phyloP scores from a whole-genome alignment of 2,113 vertebrate species.

The Neofelis nebulosa region DNA sequence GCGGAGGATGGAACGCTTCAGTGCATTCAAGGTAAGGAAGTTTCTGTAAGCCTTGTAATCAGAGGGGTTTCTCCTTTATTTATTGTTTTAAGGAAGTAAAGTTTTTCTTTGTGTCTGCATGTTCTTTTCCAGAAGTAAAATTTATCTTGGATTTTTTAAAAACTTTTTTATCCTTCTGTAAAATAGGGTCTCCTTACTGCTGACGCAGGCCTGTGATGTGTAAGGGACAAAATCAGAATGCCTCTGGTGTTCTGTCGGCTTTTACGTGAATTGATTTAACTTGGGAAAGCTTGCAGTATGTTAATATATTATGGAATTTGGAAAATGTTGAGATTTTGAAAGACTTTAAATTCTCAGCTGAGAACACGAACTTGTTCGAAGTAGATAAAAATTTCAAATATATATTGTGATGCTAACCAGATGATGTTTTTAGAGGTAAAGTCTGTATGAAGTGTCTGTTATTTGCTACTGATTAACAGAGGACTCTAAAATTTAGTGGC shows the following conservation, averaged over 20 bases:
- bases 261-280: neutral
- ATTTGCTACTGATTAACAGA: neutral
- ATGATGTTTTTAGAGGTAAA: slow-evolving; percentile 4
- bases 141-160: neutral
- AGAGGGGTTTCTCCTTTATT: neutral
- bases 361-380: neutral
- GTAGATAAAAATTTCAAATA: neutral
- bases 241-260: neutral
- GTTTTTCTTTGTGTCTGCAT: neutral
- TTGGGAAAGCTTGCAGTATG: neutral
- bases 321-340: slow-evolving; percentile 5
- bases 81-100: slow-evolving; percentile 29
- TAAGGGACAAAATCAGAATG: neutral
- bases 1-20: slow-evolving; percentile 97
- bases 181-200: neutral
- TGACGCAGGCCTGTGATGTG: neutral
- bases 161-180: neutral
- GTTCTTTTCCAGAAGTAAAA: slow-evolving; percentile 6
- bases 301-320: neutral
- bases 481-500: neutral
- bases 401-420: neutral
- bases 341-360: neutral
- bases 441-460: neutral
- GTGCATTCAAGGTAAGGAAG: slow-evolving; percentile 95
- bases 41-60: neutral